Percentiles rank a stretch among this genome's conserved stretches.
Evolutionary conservation across 2,797 vertebrate genomes (phyloP).

Genomic region (Sylvia borin): DNA sequence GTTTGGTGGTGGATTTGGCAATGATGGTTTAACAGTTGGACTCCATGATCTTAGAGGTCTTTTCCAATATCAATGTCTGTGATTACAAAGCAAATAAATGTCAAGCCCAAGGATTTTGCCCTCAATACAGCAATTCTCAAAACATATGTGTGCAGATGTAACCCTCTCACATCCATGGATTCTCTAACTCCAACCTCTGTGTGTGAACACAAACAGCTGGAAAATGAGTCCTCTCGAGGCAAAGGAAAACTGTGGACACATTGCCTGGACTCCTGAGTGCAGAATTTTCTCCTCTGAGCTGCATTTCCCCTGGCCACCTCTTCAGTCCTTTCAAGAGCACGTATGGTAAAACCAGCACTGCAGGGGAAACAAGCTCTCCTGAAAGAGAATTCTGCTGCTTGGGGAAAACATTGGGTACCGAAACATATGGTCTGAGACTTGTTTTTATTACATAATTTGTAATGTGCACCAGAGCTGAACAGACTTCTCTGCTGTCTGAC

Average conservation of each 20-base stretch:
- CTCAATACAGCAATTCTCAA: neutral
- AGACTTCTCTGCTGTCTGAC: neutral
- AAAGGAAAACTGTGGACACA: neutral
- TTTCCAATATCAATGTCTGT: neutral
- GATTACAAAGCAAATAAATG: neutral
- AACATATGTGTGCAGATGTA: neutral
- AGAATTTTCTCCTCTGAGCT: neutral
- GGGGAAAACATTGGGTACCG: neutral
- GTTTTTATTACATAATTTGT: neutral
- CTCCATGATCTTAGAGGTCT: neutral
- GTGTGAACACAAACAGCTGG: neutral
- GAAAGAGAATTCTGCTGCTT: neutral
- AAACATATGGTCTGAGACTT: neutral
- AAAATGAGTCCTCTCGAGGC: neutral
- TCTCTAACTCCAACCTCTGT: neutral
- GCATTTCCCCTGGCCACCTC: neutral
- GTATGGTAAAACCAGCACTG: neutral
- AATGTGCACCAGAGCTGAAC: neutral
- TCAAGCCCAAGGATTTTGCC: neutral
- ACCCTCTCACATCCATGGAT: neutral
- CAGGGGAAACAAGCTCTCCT: neutral
- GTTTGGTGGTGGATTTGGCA: neutral
- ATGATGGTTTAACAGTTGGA: neutral
- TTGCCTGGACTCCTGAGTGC: rapidly evolving
- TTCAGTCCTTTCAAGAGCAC: neutral